These are phyloP conservation scores for Resseliella maxima DNA, from an alignment of 2,888 invertebrate genomes.

Conservation along the genomic window DNA sequence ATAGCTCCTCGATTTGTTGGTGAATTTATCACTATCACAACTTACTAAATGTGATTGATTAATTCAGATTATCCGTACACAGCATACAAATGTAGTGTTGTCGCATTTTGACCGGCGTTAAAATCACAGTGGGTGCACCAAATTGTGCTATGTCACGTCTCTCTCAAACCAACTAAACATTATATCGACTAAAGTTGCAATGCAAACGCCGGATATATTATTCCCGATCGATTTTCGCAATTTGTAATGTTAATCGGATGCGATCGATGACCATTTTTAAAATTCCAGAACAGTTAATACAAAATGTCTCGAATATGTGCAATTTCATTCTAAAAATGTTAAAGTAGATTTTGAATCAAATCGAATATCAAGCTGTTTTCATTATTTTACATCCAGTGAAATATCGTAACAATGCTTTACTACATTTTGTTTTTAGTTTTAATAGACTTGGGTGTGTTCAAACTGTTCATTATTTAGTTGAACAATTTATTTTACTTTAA, in stretches of 20 bases:
- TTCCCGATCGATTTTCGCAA: constrained; percentile 25
- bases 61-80: constrained; percentile 23
- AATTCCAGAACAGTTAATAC: not conserved
- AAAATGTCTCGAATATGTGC: not conserved
- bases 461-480: not conserved
- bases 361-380: constrained; percentile 3
- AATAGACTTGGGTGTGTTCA: not conserved
- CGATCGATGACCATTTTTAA: constrained; percentile 15
- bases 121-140: not conserved
- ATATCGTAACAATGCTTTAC: not conserved
- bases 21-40: constrained; percentile 54
- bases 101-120: not conserved
- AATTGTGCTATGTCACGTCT: constrained; percentile 10
- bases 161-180: constrained; percentile 23
- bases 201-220: too few species aligned
- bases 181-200: not conserved
- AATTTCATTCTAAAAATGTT: not conserved
- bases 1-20: constrained; percentile 21
- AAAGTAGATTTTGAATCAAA: not conserved
- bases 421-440: not conserved
- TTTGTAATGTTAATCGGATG: not conserved
- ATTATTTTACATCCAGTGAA: not conserved
- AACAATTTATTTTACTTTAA: constrained; percentile 52
- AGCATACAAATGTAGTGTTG: constrained; percentile 28
- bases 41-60: constrained; percentile 49